Conservation (phyloP, 2,888 invertebrate species). For the Amphimallon solstitiale region DNA sequence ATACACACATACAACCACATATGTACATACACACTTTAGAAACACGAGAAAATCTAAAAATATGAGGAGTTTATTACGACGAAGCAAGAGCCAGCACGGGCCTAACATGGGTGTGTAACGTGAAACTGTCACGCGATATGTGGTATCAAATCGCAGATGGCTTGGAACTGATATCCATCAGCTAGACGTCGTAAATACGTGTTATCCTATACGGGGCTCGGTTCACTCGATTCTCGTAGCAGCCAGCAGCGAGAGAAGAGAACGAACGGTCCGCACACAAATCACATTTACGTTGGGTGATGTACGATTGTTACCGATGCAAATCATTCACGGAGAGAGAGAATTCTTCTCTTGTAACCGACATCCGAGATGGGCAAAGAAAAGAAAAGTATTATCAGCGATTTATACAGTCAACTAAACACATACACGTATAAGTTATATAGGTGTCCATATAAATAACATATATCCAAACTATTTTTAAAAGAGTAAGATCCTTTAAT, state of each 20-base stretch:
- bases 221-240: slow-evolving; percentile 1
- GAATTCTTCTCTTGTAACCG: no score
- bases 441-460: no score
- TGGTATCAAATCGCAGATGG: slow-evolving; percentile 61
- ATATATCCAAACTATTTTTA: no score
- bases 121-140: slow-evolving; percentile 56
- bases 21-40: slow-evolving; percentile 12
- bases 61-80: slow-evolving; percentile 37
- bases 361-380: no score
- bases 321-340: slow-evolving; percentile 2
- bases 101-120: slow-evolving; percentile 56
- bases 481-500: no score
- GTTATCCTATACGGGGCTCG: slow-evolving; percentile 43
- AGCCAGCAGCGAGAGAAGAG: no score
- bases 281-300: slow-evolving; percentile 34
- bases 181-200: slow-evolving; percentile 55
- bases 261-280: slow-evolving; percentile 14
- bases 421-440: no score
- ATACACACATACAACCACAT: neutral
- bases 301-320: slow-evolving; percentile 21
- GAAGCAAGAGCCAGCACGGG: slow-evolving; percentile 51
- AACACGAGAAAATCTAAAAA: slow-evolving; percentile 37
- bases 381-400: no score
- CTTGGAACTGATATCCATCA: slow-evolving; percentile 62
- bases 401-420: no score